Conservation (phyloP, 2,113 vertebrate species). For the Numenius arquata region DNA sequence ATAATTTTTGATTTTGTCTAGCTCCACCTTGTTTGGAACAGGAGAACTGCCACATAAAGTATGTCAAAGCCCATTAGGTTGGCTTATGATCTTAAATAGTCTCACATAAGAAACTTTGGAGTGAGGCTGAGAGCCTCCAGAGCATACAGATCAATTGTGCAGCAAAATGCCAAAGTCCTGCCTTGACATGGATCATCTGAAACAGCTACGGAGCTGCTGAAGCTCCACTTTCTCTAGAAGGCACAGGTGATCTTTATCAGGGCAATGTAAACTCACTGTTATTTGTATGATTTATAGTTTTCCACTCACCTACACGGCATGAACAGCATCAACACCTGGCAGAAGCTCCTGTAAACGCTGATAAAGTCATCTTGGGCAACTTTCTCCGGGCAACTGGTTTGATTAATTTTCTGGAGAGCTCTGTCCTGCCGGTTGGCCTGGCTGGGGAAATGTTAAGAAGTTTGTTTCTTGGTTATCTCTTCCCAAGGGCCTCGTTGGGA, state of each 20-base stretch:
- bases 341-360: background rate
- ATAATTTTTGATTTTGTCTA: background rate
- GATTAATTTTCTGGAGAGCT: background rate
- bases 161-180: background rate
- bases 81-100: background rate
- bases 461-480: constrained; percentile 3
- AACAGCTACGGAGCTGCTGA: background rate
- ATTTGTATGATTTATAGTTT: too few relatives aligned
- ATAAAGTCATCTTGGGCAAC: accelerated
- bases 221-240: background rate
- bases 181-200: background rate
- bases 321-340: background rate
- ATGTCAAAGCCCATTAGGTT: background rate
- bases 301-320: background rate
- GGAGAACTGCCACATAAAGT: background rate
- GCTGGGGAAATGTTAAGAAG: background rate
- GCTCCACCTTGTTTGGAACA: background rate
- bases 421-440: background rate
- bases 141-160: background rate
- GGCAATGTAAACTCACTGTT: accelerated
- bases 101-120: accelerated
- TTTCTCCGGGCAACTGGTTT: background rate
- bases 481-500: background rate
- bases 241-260: accelerated
- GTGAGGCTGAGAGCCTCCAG: background rate